phyloP scores from a whole-genome alignment of 2,797 vertebrate genomes.

The Myotis planiceps region DNA sequence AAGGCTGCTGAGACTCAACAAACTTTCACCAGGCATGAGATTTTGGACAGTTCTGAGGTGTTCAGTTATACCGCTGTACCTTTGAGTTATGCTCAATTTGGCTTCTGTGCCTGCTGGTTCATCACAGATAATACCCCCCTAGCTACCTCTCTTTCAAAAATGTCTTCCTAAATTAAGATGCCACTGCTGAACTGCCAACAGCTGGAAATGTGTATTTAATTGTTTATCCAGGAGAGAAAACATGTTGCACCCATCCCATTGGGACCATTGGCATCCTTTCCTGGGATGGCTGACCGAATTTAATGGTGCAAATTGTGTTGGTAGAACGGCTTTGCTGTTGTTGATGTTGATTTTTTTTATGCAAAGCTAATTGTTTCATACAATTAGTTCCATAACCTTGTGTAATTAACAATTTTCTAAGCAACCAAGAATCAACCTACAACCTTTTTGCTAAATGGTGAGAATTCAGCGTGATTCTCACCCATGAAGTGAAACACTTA shows the following conservation, averaged over 20 bases:
- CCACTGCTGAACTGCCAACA: conserved; percentile 45
- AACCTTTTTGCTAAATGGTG: conserved; percentile 37
- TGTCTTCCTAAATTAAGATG: conserved; percentile 57
- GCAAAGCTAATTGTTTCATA: conserved; percentile 66
- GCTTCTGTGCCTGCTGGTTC: background rate
- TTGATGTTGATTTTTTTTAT: conserved; percentile 48
- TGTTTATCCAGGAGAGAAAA: conserved; percentile 55
- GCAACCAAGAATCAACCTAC: conserved; percentile 35
- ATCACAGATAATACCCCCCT: background rate
- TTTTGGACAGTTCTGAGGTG: background rate
- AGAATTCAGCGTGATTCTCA: conserved; percentile 50
- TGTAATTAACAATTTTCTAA: conserved; percentile 60
- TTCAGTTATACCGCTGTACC: background rate
- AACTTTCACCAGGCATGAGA: background rate
- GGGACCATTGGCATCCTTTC: conserved; percentile 45
- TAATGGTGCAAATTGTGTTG: conserved; percentile 62
- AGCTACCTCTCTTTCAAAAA: conserved; percentile 30
- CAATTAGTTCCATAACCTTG: conserved; percentile 58
- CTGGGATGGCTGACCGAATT: conserved; percentile 7
- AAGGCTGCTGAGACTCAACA: background rate
- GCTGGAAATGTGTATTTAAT: conserved; percentile 67
- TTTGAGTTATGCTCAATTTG: conserved; percentile 18
- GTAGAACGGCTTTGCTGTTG: conserved; percentile 62
- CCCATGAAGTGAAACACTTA: background rate
- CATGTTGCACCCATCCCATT: conserved; percentile 20